Base-by-base conservation (phyloP, 2,797 vertebrate species). In the Danio kyathit region DNA sequence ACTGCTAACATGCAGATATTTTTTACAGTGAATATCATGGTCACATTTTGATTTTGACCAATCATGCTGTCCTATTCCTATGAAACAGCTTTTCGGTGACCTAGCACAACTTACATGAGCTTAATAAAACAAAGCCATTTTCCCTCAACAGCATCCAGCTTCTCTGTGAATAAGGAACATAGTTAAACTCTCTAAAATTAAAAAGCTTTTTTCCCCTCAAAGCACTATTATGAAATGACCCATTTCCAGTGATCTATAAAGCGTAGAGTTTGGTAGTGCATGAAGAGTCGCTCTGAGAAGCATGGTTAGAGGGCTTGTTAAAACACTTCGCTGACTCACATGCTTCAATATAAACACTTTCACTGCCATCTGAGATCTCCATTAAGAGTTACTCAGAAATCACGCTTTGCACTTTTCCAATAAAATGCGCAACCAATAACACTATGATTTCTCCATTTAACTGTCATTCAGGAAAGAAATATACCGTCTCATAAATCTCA, bases 361-460 rank as follows among this genome's bases (percentile, higher is more conserved):
- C 67, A 48, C 17, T 74, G 69, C n/a, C 70, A 63, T 81, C 60
- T 79, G 76, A 60, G 63, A 65, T 75, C 64, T 61, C 64, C 59
- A 81, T 83, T 65, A 76, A 19, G 52, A 67, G 49, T 67, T 76
- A 74, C 51, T 51, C 82, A 83, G 85, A 85, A 83, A 75, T 48
- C 63, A 69, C 59, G 38, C 65, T 59, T 76, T 67, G 60, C 46
- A 79, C 73, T 60, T 48, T 73, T 61, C 17, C 60, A 73, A 85
- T 86, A 76, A 87, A 81, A 71, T 72, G 73, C 41, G n/a, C 38
- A 52, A 67, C 57, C 63, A 83, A 57, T 63, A 80, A 65, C 52
- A 10, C 66, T 71, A 49, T 17, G 5, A 51, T 74, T 67, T 41
- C 64, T 66, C 74, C 65, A 48, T 19, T 72, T 41, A 57, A 87